Evolutionary conservation across 1,140 invertebrate species (phyloP).

Genomic region (Pollicipes pollicipes): DNA sequence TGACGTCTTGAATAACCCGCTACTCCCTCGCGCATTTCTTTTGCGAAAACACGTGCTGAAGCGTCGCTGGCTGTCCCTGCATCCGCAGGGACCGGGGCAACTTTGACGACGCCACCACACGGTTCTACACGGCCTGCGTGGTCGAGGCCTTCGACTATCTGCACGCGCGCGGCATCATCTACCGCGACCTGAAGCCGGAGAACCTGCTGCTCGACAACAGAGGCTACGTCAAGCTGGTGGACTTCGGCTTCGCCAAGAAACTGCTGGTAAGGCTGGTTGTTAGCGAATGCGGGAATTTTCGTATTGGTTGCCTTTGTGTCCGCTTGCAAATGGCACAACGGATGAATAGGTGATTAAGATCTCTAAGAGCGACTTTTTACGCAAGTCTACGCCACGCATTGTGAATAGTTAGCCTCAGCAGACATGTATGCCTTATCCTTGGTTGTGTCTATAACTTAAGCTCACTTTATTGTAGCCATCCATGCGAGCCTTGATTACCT

Average conservation of each 20-base stretch:
- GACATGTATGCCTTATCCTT: too few relatives aligned
- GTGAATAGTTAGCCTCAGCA: too few relatives aligned
- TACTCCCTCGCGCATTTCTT: too few relatives aligned
- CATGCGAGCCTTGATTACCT: too few relatives aligned
- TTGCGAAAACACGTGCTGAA: too few relatives aligned
- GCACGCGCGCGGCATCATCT: conserved; percentile 69
- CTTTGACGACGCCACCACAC: conserved; percentile 66
- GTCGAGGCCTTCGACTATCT: conserved; percentile 80
- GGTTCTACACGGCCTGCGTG: conserved; percentile 81
- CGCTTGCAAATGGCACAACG: background rate
- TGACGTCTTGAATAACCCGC: too few relatives aligned
- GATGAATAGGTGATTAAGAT: too few relatives aligned
- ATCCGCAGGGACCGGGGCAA: conserved; percentile 43
- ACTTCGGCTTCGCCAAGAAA: conserved; percentile 21
- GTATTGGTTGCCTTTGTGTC: background rate
- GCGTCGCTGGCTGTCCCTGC: too few relatives aligned
- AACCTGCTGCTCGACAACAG: conserved; percentile 59
- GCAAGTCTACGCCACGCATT: too few relatives aligned
- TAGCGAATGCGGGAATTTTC: background rate
- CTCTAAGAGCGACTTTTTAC: too few relatives aligned
- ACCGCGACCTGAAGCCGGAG: conserved; percentile 85
- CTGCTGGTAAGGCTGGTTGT: conserved; percentile 18
- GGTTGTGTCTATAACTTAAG: too few relatives aligned
- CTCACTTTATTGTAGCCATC: too few relatives aligned
- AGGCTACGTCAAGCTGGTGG: conserved; percentile 81